Percentiles rank a stretch among this genome's conserved stretches.
These are phyloP conservation scores for Spisula subtruncata DNA, from an alignment of 2,888 invertebrate genomes.

Conservation along the genomic window DNA sequence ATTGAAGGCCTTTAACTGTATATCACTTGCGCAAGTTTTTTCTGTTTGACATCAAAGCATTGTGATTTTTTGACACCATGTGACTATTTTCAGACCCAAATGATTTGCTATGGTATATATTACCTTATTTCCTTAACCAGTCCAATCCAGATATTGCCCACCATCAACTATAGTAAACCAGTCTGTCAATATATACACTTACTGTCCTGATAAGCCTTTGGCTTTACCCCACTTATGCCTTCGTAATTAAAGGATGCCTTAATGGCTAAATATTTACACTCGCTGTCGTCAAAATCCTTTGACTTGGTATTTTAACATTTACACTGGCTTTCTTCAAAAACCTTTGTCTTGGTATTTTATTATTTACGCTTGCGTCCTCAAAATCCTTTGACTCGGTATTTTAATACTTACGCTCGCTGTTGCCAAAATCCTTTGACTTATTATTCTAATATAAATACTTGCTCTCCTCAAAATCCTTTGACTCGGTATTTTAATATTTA, in stretches of 20 bases:
- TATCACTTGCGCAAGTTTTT: too few species aligned
- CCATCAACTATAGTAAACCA: not conserved
- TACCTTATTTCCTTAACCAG: not conserved
- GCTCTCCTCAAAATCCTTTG: not conserved
- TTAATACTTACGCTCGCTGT: too few species aligned
- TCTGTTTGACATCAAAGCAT: too few species aligned
- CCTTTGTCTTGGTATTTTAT: too few species aligned
- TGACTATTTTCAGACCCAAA: too few species aligned
- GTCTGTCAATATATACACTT: not conserved
- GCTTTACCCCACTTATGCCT: too few species aligned
- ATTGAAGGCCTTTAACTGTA: too few species aligned
- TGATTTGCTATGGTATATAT: too few species aligned
- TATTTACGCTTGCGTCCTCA: not conserved
- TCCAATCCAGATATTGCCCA: conserved; percentile 8
- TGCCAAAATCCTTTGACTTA: too few species aligned
- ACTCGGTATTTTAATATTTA: not conserved
- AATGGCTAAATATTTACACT: not conserved
- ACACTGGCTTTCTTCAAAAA: not conserved
- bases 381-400: too few species aligned
- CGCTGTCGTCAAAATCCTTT: not conserved
- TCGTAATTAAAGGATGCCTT: too few species aligned
- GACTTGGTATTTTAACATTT: not conserved
- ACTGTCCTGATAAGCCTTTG: not conserved
- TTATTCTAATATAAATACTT: not conserved
- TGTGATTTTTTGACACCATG: too few species aligned